phyloP scores from a whole-genome alignment of 2,797 vertebrate genomes.

The Hypotaenidia okinawae region DNA sequence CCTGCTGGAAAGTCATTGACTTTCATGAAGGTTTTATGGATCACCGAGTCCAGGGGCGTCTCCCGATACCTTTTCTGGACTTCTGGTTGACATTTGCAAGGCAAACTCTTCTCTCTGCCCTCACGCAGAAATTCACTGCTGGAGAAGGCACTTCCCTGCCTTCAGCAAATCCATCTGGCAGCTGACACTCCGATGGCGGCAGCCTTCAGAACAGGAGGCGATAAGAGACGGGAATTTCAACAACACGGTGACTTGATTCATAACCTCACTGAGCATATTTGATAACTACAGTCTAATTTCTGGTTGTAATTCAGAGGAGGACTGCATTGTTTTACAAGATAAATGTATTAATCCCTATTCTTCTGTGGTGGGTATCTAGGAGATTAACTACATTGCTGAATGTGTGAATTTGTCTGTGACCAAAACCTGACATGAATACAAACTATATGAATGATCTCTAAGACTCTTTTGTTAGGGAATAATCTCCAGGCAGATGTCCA shows the following conservation, averaged over 20 bases:
- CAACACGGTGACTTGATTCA: slow-evolving; percentile 66
- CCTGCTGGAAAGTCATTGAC: slow-evolving; percentile 61
- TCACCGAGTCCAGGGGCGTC: slow-evolving; percentile 35
- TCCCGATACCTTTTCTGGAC: slow-evolving; percentile 50
- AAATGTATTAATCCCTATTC: slow-evolving; percentile 75
- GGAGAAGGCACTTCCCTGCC: slow-evolving; percentile 59
- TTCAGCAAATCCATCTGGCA: slow-evolving; percentile 58
- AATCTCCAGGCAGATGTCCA: slow-evolving; percentile 49
- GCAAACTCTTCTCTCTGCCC: slow-evolving; percentile 58
- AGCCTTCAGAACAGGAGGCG: slow-evolving; percentile 21
- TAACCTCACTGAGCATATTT: slow-evolving; percentile 70
- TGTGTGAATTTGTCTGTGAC: slow-evolving; percentile 75
- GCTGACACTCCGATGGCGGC: not conserved
- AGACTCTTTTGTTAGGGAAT: slow-evolving; percentile 45
- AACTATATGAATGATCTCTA: slow-evolving; percentile 67
- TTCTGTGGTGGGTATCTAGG: slow-evolving; percentile 70
- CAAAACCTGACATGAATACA: slow-evolving; percentile 72
- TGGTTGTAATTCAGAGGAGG: slow-evolving; percentile 70
- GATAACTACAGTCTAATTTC: slow-evolving; percentile 73
- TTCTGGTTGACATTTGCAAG: slow-evolving; percentile 69
- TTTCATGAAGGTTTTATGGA: slow-evolving; percentile 75
- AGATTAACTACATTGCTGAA: slow-evolving; percentile 73
- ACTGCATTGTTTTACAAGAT: slow-evolving; percentile 76
- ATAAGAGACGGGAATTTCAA: slow-evolving; percentile 65
- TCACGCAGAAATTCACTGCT: slow-evolving; percentile 57